Percentiles rank a stretch among this genome's conserved stretches.
These are phyloP conservation scores for Agrotis clavis DNA, from an alignment of 2,888 invertebrate species.

Conservation along the genomic window DNA sequence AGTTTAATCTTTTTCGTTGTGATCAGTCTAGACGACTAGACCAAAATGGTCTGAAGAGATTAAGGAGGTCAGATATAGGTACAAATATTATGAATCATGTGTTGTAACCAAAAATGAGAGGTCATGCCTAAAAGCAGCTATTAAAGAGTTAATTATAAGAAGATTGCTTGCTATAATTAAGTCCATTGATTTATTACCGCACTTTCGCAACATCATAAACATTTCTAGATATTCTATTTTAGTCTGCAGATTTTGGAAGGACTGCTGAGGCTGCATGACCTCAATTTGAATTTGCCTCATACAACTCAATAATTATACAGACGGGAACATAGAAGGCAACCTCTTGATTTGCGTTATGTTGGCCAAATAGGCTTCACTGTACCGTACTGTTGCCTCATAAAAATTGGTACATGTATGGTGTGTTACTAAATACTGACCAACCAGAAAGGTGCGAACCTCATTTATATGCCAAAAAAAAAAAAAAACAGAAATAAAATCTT, in stretches of 20 bases:
- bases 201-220: neutral
- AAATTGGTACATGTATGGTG: too few relatives aligned
- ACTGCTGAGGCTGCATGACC: neutral
- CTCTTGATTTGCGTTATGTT: slow-evolving; percentile 29
- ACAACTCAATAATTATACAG: neutral
- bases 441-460: too few relatives aligned
- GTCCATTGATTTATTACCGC: neutral
- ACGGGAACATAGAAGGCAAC: slow-evolving; percentile 2
- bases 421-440: too few relatives aligned
- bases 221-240: neutral
- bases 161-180: neutral
- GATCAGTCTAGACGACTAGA: neutral
- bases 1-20: too few relatives aligned
- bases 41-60: neutral
- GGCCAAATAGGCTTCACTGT: slow-evolving; percentile 2
- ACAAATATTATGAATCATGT: neutral
- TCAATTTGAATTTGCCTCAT: neutral
- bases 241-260: neutral
- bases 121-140: neutral
- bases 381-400: too few relatives aligned
- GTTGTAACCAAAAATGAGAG: neutral
- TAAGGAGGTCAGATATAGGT: neutral
- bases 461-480: too few relatives aligned
- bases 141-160: neutral
- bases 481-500: too few relatives aligned